Evolutionary conservation across 2,113 vertebrate species (phyloP).

Genomic region (Pelvicachromis taeniatus): DNA sequence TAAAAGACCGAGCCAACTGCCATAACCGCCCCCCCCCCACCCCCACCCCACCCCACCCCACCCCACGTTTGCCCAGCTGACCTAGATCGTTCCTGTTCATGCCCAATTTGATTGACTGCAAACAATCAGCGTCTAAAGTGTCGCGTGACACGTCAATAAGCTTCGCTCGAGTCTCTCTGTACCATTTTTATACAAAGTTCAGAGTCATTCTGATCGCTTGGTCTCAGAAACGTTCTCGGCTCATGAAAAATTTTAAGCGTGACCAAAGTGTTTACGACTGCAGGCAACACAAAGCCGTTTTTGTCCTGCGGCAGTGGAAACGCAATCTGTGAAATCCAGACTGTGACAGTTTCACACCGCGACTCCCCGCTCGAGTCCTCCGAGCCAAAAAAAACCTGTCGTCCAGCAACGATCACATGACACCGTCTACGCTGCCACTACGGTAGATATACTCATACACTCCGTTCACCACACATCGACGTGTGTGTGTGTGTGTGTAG

Average conservation of each 20-base stretch:
- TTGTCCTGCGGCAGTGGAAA: background rate
- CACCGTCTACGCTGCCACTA: background rate
- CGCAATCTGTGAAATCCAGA: background rate
- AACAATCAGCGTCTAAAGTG: conserved; percentile 5
- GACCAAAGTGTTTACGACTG: background rate
- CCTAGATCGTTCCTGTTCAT: conserved; percentile 39
- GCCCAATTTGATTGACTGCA: background rate
- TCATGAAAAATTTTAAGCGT: background rate
- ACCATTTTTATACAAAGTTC: background rate
- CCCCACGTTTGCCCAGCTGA: background rate
- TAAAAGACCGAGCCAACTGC: background rate
- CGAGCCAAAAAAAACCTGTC: conserved; percentile 7
- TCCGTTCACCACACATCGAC: background rate
- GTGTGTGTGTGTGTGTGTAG: no score
- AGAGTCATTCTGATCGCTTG: background rate
- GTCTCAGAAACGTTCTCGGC: background rate
- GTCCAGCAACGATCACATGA: background rate
- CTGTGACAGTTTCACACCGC: background rate
- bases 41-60: background rate
- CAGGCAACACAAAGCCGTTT: background rate
- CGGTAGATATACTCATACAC: background rate
- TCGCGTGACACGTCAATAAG: background rate
- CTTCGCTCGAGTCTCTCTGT: background rate
- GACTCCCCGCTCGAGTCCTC: background rate
- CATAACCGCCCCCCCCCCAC: background rate